A percentile compares a stretch with the other conserved stretches of the same genome.
Evolutionary conservation across 2,888 invertebrate species (phyloP).

Genomic region (Drosophila multiciliata): DNA sequence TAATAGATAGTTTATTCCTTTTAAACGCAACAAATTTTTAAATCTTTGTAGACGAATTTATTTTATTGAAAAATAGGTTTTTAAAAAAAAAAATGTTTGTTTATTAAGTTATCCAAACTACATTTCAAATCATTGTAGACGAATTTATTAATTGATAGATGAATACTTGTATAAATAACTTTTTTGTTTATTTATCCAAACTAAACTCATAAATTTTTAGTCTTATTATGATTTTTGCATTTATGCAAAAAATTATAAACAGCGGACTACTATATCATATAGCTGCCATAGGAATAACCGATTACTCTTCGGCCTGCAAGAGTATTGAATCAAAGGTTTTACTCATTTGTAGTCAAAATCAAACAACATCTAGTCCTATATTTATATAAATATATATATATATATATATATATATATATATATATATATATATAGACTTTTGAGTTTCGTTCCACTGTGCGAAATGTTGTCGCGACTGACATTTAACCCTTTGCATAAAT

Average conservation of each 20-base stretch:
- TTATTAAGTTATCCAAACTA: neutral
- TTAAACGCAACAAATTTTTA: neutral
- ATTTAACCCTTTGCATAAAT: slow-evolving; percentile 78
- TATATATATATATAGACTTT: neutral
- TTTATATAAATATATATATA: neutral
- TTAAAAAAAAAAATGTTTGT: neutral
- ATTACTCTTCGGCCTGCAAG: neutral
- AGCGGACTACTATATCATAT: neutral
- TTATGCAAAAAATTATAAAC: neutral
- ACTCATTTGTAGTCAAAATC: neutral
- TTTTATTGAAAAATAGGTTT: neutral
- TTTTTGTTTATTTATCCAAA: neutral
- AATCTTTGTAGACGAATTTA: neutral
- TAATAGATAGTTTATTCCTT: neutral
- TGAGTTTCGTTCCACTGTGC: slow-evolving; percentile 51
- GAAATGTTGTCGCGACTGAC: slow-evolving; percentile 53
- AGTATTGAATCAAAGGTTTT: neutral
- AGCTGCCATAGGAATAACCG: neutral
- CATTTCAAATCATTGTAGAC: neutral
- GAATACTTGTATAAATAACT: neutral
- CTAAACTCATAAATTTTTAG: neutral
- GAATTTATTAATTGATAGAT: neutral
- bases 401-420: neutral
- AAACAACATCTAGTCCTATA: neutral
- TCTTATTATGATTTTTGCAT: neutral